A percentile compares a stretch with the other conserved stretches of the same genome.
These are phyloP conservation scores for Anguilla anguilla DNA, from an alignment of 2,797 vertebrate species.

Conservation along the genomic window DNA sequence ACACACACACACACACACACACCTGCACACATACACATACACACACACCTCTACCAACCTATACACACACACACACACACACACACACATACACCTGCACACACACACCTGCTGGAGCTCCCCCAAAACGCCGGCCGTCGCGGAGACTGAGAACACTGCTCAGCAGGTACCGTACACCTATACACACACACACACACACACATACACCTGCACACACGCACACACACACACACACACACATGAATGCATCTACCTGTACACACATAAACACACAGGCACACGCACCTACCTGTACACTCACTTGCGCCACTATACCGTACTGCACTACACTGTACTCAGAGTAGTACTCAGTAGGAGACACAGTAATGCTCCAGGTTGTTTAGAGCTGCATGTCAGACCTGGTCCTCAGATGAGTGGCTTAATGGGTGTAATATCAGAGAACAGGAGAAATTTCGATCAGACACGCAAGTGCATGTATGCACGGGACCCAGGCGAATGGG, in stretches of 20 bases:
- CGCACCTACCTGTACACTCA: background rate
- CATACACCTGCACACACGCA: background rate
- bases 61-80: background rate
- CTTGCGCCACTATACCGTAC: background rate
- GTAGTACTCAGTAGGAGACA: background rate
- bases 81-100: no score
- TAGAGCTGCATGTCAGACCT: background rate
- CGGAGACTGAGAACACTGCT: slow-evolving; percentile 69
- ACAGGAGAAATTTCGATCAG: background rate
- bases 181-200: slow-evolving; percentile 66
- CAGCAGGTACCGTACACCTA: slow-evolving; percentile 64
- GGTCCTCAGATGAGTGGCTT: background rate
- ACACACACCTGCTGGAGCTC: slow-evolving; percentile 69
- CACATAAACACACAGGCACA: no score
- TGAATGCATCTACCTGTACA: no score
- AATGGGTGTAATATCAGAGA: background rate
- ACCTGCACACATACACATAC: background rate
- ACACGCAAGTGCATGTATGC: background rate
- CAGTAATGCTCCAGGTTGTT: background rate
- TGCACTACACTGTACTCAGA: background rate
- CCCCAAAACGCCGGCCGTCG: slow-evolving; percentile 74
- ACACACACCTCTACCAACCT: no score
- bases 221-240: background rate
- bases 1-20: background rate
- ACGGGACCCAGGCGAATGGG: slow-evolving; percentile 58